Base-by-base conservation (phyloP, 2,797 vertebrate genomes). In the Muscicapa striata region DNA sequence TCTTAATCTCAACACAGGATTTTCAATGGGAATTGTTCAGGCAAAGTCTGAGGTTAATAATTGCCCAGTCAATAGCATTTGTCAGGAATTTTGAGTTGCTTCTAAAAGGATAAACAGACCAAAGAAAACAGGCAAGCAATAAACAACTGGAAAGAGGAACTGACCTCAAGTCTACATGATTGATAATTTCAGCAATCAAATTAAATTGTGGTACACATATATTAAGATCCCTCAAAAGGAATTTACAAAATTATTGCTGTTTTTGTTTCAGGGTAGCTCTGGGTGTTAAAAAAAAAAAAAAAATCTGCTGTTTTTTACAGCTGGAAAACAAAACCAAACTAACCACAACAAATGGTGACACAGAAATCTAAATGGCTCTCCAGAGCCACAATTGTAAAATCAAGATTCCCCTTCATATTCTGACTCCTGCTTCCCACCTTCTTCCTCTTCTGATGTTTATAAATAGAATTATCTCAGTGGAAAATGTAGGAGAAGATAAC, bases 381-480 rank as follows among this genome's bases (percentile, higher is more conserved):
- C 24, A 77, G 62, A 86, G 45, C 32, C 59, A 55, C 20, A 79
- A 23, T 4, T 79, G 21, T 54, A 76, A 72, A 73, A 83, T 15
- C 26, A 76, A 85, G 29, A 13, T 59, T 11, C 4, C 8, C 40
- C 16, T 89, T 75, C 52, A 9, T 32, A 30, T 62, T 55, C 62
- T 52, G 40, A 62, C 10, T 66, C 49, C 34, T 78, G 32, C 11
- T 86, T 30, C 52, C 8, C 13, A 23, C 9, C 32, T 85, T 52
- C 62, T 78, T 78, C 36, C 40, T 76, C 66, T 91, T 48, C 30
- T 76, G 19, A 13, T 43, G 30, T 30, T 91, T 84, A 84, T 69
- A 93, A 96, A 84, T 64, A 86, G 61, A 81, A 18, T 59, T 92
- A 46, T 88, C 73, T 81, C 23, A 15, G 54, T 57, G 59, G 73